Conservation (phyloP, 2,113 vertebrate genomes). For the Alosa alosa region DNA sequence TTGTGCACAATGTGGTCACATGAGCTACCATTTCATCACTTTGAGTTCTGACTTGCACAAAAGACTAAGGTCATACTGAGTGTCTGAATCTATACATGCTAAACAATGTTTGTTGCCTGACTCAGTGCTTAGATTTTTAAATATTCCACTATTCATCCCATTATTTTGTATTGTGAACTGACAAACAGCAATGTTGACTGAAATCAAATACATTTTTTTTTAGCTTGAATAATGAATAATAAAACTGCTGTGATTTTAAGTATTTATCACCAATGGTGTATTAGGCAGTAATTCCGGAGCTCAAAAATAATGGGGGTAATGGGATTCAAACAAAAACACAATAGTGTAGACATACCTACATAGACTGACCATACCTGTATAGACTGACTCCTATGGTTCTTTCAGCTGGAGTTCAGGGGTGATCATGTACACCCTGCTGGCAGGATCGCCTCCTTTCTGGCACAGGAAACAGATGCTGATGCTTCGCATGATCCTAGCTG, state of each 20-base stretch:
- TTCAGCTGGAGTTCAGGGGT: conserved; percentile 94
- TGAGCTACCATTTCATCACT: background rate
- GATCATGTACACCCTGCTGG: conserved; percentile 96
- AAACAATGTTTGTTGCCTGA: background rate
- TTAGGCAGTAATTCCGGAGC: too few species aligned
- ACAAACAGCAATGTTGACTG: background rate
- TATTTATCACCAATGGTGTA: too few species aligned
- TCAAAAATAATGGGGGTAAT: too few species aligned
- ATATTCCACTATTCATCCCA: background rate
- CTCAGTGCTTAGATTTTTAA: background rate
- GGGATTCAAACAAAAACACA: too few species aligned
- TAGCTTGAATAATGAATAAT: background rate
- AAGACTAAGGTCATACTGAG: background rate
- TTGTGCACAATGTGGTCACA: background rate
- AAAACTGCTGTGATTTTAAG: too few species aligned
- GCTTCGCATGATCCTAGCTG: conserved; percentile 92
- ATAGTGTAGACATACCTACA: background rate
- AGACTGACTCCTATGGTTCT: background rate
- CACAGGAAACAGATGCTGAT: conserved; percentile 98
- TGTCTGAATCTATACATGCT: background rate
- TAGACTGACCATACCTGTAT: too few species aligned
- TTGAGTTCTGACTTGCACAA: background rate
- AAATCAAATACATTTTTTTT: background rate
- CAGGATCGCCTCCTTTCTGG: conserved; percentile 96
- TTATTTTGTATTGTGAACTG: background rate